phyloP scores from a whole-genome alignment of 2,113 vertebrate genomes.

The Ginglymostoma cirratum region DNA sequence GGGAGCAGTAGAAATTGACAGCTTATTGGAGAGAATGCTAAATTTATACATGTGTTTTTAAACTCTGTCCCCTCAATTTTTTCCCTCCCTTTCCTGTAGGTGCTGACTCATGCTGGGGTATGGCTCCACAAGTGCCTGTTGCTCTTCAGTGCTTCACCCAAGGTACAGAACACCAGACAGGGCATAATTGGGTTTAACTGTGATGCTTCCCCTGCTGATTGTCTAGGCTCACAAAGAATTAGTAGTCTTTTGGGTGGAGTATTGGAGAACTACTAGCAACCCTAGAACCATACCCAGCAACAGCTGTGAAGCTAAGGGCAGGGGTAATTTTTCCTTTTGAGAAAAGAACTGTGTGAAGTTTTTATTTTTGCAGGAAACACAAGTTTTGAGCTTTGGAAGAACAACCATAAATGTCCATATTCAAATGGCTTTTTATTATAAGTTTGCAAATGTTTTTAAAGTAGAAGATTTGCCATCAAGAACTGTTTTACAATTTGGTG shows the following conservation, averaged over 20 bases:
- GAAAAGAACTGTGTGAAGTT: neutral
- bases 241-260: slow-evolving; percentile 1
- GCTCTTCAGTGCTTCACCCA: slow-evolving; percentile 24
- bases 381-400: neutral
- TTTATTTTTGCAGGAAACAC: neutral
- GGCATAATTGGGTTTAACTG: neutral
- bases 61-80: neutral
- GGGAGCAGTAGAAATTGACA: neutral
- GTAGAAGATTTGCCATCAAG: neutral
- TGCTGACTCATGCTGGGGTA: slow-evolving; percentile 12
- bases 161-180: slow-evolving; percentile 5
- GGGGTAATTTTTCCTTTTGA: neutral
- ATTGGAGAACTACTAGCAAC: slow-evolving; percentile 5
- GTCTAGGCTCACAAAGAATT: neutral
- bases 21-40: neutral
- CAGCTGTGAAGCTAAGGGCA: neutral
- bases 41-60: neutral
- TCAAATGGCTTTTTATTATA: neutral
- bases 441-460: neutral
- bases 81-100: neutral
- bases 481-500: neutral
- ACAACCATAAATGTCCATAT: neutral
- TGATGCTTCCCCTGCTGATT: neutral
- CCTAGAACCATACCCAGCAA: neutral
- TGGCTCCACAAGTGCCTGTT: slow-evolving; percentile 8